Evolutionary conservation across 2,797 vertebrate genomes (phyloP).

Genomic region (Scolopax bukidnonensis): DNA sequence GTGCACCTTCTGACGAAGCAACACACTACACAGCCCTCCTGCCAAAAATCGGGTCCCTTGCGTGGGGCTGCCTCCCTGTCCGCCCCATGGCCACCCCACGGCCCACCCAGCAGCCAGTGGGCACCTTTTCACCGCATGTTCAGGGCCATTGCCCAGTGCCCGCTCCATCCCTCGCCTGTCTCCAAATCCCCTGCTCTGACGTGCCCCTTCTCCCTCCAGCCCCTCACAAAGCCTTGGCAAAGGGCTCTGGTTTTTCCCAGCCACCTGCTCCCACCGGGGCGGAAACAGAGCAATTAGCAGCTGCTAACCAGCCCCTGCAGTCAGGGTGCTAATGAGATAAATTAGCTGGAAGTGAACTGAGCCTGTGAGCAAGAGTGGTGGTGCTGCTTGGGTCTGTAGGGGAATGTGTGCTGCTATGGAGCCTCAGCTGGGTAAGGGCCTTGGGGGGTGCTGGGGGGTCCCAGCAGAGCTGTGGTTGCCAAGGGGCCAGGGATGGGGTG

Average conservation of each 20-base stretch:
- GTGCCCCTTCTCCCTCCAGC: not conserved
- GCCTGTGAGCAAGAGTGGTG: rapidly evolving
- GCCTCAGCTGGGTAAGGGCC: not conserved
- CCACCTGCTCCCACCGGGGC: not conserved
- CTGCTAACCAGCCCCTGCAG: slow-evolving; percentile 11
- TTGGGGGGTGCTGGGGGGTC: rapidly evolving
- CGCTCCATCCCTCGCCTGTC: rapidly evolving
- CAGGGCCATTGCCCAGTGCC: rapidly evolving
- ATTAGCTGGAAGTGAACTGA: not conserved
- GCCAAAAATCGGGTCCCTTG: not conserved
- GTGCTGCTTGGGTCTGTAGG: rapidly evolving
- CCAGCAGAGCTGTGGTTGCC: not conserved
- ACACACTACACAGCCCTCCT: not conserved
- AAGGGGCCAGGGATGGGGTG: not conserved
- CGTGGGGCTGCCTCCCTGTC: rapidly evolving
- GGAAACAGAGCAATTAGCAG: slow-evolving; percentile 12
- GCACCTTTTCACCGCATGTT: rapidly evolving
- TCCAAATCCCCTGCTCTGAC: not conserved
- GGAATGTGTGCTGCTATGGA: not conserved
- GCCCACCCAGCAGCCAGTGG: rapidly evolving
- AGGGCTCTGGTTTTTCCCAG: not conserved
- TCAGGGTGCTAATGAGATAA: slow-evolving; percentile 24
- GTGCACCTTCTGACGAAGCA: not conserved
- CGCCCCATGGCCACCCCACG: not conserved
- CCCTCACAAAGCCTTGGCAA: not conserved